phyloP scores from a whole-genome alignment of 2,113 vertebrate genomes.

The Beaufortia kweichowensis region DNA sequence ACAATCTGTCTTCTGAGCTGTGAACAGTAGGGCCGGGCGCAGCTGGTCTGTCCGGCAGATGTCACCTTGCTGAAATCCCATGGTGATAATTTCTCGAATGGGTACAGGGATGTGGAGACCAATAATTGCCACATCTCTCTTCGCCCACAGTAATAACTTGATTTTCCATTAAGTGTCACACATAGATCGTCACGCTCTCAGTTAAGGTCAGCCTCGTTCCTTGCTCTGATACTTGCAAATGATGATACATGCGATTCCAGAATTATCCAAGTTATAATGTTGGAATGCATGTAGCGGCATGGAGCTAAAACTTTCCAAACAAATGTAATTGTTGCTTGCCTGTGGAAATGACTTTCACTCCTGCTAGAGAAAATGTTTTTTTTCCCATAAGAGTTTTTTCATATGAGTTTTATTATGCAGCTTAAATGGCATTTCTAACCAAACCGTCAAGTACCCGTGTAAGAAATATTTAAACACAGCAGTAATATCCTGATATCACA shows the following conservation, averaged over 20 bases:
- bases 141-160: not conserved
- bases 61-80: constrained; percentile 45
- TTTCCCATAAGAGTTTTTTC: not conserved
- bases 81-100: constrained; percentile 25
- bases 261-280: too few relatives aligned
- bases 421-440: constrained; percentile 3
- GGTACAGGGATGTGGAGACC: not conserved
- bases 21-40: not conserved
- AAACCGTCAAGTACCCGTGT: not conserved
- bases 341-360: not conserved
- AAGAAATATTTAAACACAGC: not conserved
- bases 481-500: not conserved
- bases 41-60: constrained; percentile 28
- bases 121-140: not conserved
- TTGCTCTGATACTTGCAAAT: not conserved
- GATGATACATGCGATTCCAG: not conserved
- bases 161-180: not conserved
- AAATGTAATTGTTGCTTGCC: too few relatives aligned
- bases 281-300: too few relatives aligned
- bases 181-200: not conserved
- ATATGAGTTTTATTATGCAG: not conserved
- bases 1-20: constrained; percentile 41
- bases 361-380: not conserved
- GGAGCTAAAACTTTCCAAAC: too few relatives aligned
- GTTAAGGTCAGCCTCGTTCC: not conserved